Base-by-base conservation (phyloP, 2,888 invertebrate species). In the Calephelis perditalis region DNA sequence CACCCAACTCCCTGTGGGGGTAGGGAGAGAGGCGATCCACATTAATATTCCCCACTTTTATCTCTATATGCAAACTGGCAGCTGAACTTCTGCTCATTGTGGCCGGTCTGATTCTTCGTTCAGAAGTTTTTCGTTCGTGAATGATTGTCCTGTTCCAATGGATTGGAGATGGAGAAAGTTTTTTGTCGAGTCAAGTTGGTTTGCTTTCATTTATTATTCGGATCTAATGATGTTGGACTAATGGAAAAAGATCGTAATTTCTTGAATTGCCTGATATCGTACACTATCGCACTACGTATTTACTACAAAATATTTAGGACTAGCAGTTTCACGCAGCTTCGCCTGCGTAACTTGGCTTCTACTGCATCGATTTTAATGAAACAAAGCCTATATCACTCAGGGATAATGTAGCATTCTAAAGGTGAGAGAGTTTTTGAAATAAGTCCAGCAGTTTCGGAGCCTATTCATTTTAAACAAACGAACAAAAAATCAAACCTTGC, bases 21-120 rank as follows among this genome's bases (percentile, higher is more conserved):
- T 72, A 72, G 72, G 71, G 67, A 69, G 64, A 64, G 74, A 73
- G 83, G 81, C 81, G 82, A 84, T 84, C 82, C 89, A 84, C 89
- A 90, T 90, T 90, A 90, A 89, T 90, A 90, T 90, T 89, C 90
- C 87, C 88, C 83, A 88, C 89, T 90, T 90, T 90, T 90, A 90
- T 90, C 90, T 90, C 90, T 90, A 89, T 89, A 90, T 90, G 90
- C 90, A 89, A 90, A 90, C 89, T 88, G 89, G 89, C 87, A 83
- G 84, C 80, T 82, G 82, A 86, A 86, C 77, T 82, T 81, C 82
- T 80, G 79, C 81, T 88, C 89, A 90, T 89, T 89, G 89, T 88
- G 85, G 84, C 80, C 78, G 70, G 79, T 80, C 76, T 84, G 87
- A 86, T 86, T 87, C 84, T 79, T 82, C 77, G 72, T 78, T 71